These are phyloP conservation scores for Fregetta grallaria DNA, from an alignment of 2,113 vertebrate genomes.

Conservation along the genomic window DNA sequence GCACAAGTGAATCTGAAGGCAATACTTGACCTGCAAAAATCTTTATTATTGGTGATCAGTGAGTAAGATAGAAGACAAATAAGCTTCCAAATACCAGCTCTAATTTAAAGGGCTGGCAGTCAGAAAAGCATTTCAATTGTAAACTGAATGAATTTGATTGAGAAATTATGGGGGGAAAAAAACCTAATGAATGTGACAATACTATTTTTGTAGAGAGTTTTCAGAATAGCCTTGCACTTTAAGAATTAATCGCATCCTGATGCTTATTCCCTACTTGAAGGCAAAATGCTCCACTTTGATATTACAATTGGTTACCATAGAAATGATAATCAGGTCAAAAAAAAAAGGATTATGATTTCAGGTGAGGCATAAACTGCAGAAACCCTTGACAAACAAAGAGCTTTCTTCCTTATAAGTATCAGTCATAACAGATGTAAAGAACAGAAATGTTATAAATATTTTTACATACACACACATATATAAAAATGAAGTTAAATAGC, in stretches of 20 bases:
- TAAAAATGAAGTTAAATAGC: not conserved
- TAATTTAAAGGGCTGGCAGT: not conserved
- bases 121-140: conserved; percentile 7
- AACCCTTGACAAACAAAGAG: not conserved
- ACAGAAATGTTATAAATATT: not conserved
- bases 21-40: not conserved
- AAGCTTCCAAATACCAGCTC: not conserved
- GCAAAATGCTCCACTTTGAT: conserved; percentile 17
- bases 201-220: not conserved
- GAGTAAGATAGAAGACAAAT: conserved; percentile 13
- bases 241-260: not conserved
- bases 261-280: conserved; percentile 27
- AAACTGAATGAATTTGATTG: conserved; percentile 14
- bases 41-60: conserved; percentile 17
- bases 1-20: not conserved
- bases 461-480: not conserved
- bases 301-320: conserved; percentile 27
- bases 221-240: not conserved
- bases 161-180: not conserved
- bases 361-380: not conserved
- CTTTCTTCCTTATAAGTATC: not conserved
- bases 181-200: not conserved
- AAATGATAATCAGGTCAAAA: conserved; percentile 39
- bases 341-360: conserved; percentile 10
- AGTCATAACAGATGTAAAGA: not conserved